phyloP scores from a whole-genome alignment of 2,113 vertebrate species.

The Nematolebias whitei region DNA sequence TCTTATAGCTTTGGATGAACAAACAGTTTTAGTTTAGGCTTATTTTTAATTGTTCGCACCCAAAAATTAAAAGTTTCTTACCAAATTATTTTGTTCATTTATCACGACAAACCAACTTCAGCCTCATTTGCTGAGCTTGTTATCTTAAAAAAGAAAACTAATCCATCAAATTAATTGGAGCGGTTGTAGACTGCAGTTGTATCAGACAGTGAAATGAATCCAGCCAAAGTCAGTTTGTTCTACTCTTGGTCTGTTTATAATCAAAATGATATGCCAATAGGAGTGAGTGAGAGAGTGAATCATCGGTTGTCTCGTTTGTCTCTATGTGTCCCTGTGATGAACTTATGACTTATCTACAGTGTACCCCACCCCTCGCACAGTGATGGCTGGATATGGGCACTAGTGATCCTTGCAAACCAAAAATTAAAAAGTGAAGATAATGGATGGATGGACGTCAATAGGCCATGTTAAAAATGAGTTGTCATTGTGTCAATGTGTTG shows the following conservation, averaged over 20 bases:
- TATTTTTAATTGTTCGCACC: not conserved
- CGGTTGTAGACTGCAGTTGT: conserved; percentile 21
- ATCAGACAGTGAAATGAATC: conserved; percentile 19
- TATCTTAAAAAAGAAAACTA: conserved; percentile 18
- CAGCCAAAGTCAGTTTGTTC: not conserved
- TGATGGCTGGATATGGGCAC: too few relatives aligned
- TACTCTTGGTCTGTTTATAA: conserved; percentile 7
- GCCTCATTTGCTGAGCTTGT: conserved; percentile 14
- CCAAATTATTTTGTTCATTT: not conserved
- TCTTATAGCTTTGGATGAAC: not conserved
- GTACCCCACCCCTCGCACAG: too few relatives aligned
- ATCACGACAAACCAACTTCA: not conserved
- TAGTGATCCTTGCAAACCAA: too few relatives aligned
- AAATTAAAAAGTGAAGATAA: too few relatives aligned
- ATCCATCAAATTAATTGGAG: conserved; percentile 54
- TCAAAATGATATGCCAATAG: not conserved
- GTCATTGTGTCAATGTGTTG: too few relatives aligned
- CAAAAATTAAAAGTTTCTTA: not conserved
- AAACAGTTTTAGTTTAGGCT: not conserved
- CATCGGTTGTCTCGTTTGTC: too few relatives aligned
- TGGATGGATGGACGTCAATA: too few relatives aligned
- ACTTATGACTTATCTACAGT: too few relatives aligned
- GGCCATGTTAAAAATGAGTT: too few relatives aligned
- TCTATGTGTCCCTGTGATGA: too few relatives aligned
- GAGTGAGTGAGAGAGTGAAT: too few relatives aligned